Percentiles rank a stretch among this genome's conserved stretches.
Conservation (phyloP, 2,113 vertebrate genomes). For the Cichladusa arquata region DNA sequence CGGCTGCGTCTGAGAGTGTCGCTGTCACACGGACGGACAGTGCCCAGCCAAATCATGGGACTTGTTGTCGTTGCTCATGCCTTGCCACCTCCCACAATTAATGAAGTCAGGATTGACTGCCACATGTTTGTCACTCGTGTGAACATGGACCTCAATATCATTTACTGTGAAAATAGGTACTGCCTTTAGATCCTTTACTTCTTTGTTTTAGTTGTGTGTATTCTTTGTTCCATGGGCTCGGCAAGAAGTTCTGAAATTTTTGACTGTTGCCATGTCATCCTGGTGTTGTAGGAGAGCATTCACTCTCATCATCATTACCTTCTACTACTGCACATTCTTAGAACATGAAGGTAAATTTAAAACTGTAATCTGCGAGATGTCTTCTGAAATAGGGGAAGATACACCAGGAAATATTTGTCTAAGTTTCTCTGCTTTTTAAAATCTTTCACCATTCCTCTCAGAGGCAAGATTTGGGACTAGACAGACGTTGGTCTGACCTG, state of each 20-base stretch:
- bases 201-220: neutral
- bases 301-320: neutral
- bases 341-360: neutral
- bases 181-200: conserved; percentile 47
- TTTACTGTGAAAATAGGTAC: conserved; percentile 99
- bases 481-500: conserved; percentile 13
- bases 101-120: conserved; percentile 99
- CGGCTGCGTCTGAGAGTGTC: conserved; percentile 92
- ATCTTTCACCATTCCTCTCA: neutral
- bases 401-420: neutral
- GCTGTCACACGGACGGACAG: conserved; percentile 88
- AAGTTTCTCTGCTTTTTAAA: neutral
- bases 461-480: neutral
- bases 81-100: conserved; percentile 96
- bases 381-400: neutral
- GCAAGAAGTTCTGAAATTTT: neutral
- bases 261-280: neutral
- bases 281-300: neutral
- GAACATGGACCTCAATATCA: conserved; percentile 99
- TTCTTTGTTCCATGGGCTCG: neutral
- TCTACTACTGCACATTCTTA: neutral
- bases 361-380: neutral
- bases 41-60: conserved; percentile 96
- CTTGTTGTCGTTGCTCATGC: conserved; percentile 97
- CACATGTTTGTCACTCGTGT: conserved; percentile 99